Evolutionary conservation across 30 jellyfish, hydroid and myxozoan genomes (phyloP), one percentile per base, ranked within the genome.

Genomic region (Turritopsis rubra): DNA sequence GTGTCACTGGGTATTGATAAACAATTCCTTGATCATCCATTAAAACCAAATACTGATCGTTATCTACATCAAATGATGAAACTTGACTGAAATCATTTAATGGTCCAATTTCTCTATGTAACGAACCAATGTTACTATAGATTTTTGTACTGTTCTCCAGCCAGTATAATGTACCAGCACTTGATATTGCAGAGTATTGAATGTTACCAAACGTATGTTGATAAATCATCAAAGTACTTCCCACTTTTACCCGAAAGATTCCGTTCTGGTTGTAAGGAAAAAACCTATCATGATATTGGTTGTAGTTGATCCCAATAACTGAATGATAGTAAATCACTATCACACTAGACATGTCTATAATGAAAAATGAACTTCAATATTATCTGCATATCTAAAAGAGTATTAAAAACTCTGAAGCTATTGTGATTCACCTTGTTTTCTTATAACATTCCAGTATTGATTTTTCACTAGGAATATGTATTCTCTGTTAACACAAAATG

Each of bases 21-120:
- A 68, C 31, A 23, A 68, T 27, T 8, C 77, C 77, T n/a, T 68
- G 9, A n/a, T 68, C 77, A 68, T 68, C 8, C 77, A 68, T 7
- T 68, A 23, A 23, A 9, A 68, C 30, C 9, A 68, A 27, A 27
- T 68, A 68, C 19, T 68, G 31, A 68, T 68, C 77, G 19, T 68
- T 68, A 9, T 68, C 77, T 9, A 68, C 77, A 68, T 68, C 77
- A 68, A 68, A 68, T 16, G 77, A 23, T 68, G 77, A n/a, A 8
- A 41, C 60, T 41, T 41, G 60, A 41, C 60, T 41, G 5, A 41
- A 41, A 41, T 13, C 9, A 41, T 41, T 13, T 13, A 41, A 41
- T 41, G 60, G 60, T 41, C 60, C 60, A 41, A 41, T 41, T 41
- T 41, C 60, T 13, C 13, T 13, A 41, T 41, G 9, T 41, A 41